Conservation (phyloP, 2,888 invertebrate genomes). For the Eupithecia insigniata region DNA sequence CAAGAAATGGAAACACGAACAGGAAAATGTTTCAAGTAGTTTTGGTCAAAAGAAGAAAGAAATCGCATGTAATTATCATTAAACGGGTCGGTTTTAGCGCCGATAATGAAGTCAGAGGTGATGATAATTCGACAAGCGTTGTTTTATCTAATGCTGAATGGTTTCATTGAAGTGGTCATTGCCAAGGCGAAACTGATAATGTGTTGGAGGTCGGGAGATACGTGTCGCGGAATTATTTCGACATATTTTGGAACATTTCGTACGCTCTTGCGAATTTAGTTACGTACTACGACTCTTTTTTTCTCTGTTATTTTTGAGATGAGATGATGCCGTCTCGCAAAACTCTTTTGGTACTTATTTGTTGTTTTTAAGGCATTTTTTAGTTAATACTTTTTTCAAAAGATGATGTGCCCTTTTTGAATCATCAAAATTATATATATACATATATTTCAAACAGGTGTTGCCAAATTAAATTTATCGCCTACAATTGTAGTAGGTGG, state of each 20-base stretch:
- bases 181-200: constrained; percentile 29
- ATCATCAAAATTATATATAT: neutral
- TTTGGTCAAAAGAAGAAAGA: neutral
- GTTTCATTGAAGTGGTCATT: constrained; percentile 31
- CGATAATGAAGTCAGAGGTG: constrained; percentile 35
- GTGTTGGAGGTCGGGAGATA: constrained; percentile 2
- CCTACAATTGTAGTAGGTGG: neutral
- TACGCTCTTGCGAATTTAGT: neutral
- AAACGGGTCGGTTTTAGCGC: constrained; percentile 8
- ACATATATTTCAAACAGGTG: neutral
- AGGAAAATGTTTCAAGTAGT: neutral
- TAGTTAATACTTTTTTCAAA: neutral
- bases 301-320: neutral
- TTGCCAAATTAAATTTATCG: neutral
- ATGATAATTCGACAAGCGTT: constrained; percentile 26
- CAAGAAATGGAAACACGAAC: neutral
- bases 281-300: neutral
- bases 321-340: neutral
- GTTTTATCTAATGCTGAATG: constrained; percentile 20
- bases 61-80: neutral
- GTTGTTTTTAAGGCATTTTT: neutral
- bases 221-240: neutral
- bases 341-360: neutral
- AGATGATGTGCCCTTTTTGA: neutral
- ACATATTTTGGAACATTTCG: neutral